Evolutionary conservation across 2,113 vertebrate species (phyloP).

Genomic region (Epinephelus fuscoguttatus): DNA sequence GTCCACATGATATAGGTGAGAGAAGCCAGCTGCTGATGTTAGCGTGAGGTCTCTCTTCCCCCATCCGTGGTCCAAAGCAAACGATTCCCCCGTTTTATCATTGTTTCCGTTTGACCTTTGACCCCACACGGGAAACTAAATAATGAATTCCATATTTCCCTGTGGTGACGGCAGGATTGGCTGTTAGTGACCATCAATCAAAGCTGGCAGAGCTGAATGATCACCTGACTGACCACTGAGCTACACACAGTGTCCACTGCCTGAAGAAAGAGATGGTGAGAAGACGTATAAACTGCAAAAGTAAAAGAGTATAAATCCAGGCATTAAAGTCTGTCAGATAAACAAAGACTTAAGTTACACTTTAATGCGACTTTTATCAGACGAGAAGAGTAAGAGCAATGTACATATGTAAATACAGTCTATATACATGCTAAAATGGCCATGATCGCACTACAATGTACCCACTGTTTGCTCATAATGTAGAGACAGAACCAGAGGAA

Average conservation of each 20-base stretch:
- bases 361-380: not conserved
- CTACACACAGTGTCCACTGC: conserved; percentile 45
- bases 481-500: no score
- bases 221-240: conserved; percentile 59
- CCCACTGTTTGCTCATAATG: no score
- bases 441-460: not conserved
- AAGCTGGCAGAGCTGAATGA: conserved; percentile 68
- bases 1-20: conserved; percentile 83
- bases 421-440: not conserved
- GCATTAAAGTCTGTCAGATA: not conserved
- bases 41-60: conserved; percentile 60
- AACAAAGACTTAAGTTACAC: not conserved
- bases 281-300: not conserved
- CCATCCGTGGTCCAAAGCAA: conserved; percentile 70
- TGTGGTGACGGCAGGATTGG: conserved; percentile 77
- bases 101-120: conserved; percentile 89
- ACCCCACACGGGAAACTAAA: conserved; percentile 85
- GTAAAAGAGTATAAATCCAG: not conserved
- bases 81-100: conserved; percentile 82
- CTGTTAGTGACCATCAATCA: conserved; percentile 87
- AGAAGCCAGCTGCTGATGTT: conserved; percentile 80
- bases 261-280: conserved; percentile 19
- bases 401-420: not conserved
- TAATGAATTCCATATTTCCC: conserved; percentile 93
- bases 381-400: not conserved